A percentile compares a stretch with the other conserved stretches of the same genome.
Evolutionary conservation across 2,113 vertebrate genomes (phyloP).

Genomic region (Sinocyclocheilus rhinocerous): DNA sequence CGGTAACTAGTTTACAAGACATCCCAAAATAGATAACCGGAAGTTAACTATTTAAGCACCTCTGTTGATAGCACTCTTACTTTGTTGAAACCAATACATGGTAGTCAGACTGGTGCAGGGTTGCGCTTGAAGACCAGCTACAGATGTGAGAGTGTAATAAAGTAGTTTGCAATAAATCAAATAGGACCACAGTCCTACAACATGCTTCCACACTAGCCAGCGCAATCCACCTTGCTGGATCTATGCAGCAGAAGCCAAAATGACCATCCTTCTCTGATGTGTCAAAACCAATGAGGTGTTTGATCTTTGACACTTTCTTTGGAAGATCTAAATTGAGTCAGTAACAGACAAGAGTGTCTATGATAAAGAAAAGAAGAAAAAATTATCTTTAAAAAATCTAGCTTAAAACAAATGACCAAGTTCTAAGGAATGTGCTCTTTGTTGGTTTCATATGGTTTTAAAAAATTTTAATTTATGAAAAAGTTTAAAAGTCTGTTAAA

Average conservation of each 20-base stretch:
- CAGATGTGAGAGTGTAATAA: slow-evolving; percentile 33
- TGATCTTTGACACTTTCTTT: slow-evolving; percentile 4
- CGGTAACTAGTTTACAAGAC: slow-evolving; percentile 34
- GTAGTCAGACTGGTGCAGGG: slow-evolving; percentile 6
- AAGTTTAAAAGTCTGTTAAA: background rate
- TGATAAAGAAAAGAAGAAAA: background rate
- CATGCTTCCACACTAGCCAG: slow-evolving; percentile 6
- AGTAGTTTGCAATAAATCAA: slow-evolving; percentile 21
- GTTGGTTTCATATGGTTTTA: background rate
- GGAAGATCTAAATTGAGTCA: background rate
- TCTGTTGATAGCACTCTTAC: slow-evolving; percentile 18
- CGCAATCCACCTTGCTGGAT: slow-evolving; percentile 28
- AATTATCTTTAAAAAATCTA: background rate
- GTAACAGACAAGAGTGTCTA: background rate
- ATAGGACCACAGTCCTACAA: slow-evolving; percentile 18
- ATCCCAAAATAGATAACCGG: slow-evolving; percentile 54
- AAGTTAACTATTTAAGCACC: slow-evolving; percentile 52
- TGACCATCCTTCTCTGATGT: background rate
- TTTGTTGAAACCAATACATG: slow-evolving; percentile 19
- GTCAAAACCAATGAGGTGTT: background rate
- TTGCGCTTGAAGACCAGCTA: background rate
- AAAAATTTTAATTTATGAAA: background rate
- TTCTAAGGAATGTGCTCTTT: background rate
- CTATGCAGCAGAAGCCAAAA: background rate
- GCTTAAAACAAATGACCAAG: background rate